Percentiles rank a stretch among this genome's conserved stretches.
phyloP scores from a whole-genome alignment of 2,113 vertebrate genomes.

The Piaya cayana region DNA sequence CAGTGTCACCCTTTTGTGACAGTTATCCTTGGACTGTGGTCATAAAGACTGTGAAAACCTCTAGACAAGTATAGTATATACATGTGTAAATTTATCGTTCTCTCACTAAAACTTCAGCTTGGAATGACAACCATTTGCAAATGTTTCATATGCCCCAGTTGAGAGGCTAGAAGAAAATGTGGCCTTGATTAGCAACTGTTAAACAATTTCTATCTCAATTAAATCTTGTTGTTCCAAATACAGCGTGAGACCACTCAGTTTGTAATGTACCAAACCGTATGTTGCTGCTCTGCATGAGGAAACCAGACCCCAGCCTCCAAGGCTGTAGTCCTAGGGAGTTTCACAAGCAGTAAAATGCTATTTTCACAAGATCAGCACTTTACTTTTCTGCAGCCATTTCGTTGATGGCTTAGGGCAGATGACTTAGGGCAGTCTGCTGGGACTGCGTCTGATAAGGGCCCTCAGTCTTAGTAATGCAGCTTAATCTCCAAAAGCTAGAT shows the following conservation, averaged over 20 bases:
- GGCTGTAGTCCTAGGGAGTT: background rate
- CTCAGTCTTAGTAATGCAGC: background rate
- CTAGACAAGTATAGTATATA: background rate
- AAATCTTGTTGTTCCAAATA: conserved; percentile 9
- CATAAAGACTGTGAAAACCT: background rate
- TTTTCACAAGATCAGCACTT: conserved; percentile 29
- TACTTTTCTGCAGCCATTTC: conserved; percentile 16
- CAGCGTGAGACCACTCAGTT: background rate
- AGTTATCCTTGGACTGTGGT: background rate
- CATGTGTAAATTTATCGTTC: background rate
- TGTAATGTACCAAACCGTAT: background rate
- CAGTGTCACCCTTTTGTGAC: background rate
- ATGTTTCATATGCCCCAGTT: background rate
- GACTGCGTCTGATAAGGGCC: conserved; percentile 3
- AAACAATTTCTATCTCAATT: conserved; percentile 40
- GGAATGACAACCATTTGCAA: background rate
- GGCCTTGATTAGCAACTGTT: conserved; percentile 27
- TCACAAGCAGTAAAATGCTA: background rate
- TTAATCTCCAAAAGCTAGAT: conserved; percentile 34
- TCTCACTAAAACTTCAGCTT: background rate
- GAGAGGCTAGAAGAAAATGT: conserved; percentile 10
- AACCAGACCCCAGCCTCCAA: background rate
- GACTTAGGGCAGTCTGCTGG: background rate
- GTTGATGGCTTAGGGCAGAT: background rate
- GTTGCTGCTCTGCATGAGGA: background rate